phyloP scores from a whole-genome alignment of 2,113 vertebrate genomes.

The Bubalus kerabau region DNA sequence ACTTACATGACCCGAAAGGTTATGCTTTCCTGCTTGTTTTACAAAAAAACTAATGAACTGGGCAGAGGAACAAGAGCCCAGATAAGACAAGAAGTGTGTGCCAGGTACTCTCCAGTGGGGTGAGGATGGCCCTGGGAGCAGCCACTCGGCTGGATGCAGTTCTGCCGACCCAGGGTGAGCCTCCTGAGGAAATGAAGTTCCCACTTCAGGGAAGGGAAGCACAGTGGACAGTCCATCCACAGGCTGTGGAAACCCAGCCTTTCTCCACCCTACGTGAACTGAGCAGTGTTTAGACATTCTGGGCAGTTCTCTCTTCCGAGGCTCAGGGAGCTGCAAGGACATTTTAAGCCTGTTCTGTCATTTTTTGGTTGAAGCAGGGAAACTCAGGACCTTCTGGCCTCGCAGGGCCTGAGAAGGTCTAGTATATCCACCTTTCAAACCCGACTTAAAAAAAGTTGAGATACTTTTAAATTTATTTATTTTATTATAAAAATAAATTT shows the following conservation, averaged over 20 bases:
- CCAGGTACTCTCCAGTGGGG: neutral
- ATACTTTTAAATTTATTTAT: neutral
- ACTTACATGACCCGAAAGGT: neutral
- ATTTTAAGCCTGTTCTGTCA: neutral
- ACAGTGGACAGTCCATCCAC: neutral
- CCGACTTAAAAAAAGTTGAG: neutral
- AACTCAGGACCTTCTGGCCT: neutral
- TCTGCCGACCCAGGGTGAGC: neutral
- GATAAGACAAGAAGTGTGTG: neutral
- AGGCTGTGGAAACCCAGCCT: neutral
- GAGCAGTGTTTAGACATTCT: neutral
- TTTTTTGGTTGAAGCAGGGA: neutral
- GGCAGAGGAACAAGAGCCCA: neutral
- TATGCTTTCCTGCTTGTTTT: neutral
- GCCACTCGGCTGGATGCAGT: rapidly evolving
- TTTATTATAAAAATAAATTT: neutral
- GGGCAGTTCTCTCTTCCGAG: neutral
- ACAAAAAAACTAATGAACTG: neutral
- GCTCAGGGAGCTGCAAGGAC: neutral
- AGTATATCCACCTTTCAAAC: neutral
- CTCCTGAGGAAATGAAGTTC: neutral
- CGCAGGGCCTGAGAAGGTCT: neutral
- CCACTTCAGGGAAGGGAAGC: neutral
- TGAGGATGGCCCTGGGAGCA: rapidly evolving
- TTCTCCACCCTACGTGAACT: neutral